Conservation (phyloP, 2,888 invertebrate species). For the Stenodera caucasica region DNA sequence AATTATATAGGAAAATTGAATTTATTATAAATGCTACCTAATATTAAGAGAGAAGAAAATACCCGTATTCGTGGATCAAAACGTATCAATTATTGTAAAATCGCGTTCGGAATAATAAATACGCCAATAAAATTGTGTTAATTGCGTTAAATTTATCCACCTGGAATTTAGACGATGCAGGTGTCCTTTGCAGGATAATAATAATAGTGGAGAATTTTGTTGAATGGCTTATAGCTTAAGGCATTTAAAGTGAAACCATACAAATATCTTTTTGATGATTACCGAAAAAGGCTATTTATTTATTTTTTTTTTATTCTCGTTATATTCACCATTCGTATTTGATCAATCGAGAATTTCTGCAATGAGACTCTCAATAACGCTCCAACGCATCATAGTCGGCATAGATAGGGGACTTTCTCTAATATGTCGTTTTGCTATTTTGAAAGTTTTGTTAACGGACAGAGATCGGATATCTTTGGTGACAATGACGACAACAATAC, state of each 20-base stretch:
- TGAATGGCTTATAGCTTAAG: constrained; percentile 8
- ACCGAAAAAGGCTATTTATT: constrained; percentile 7
- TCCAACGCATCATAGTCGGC: background rate
- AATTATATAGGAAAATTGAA: too few species aligned
- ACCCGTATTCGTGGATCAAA: background rate
- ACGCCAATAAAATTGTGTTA: background rate
- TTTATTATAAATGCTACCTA: too few species aligned
- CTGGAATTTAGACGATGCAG: background rate
- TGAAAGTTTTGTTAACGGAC: constrained; percentile 39
- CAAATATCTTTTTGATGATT: constrained; percentile 30
- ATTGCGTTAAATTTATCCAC: background rate
- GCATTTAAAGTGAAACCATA: constrained; percentile 42
- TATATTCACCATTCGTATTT: constrained; percentile 38
- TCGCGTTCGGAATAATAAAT: background rate
- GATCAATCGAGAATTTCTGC: constrained; percentile 45
- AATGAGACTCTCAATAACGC: constrained; percentile 19
- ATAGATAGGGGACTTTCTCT: constrained; percentile 7
- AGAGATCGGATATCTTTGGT: constrained; percentile 46
- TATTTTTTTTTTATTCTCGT: too few species aligned
- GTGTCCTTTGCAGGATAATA: constrained; percentile 4
- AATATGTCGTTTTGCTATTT: constrained; percentile 36
- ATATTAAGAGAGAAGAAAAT: too few species aligned
- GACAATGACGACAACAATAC: constrained; percentile 46
- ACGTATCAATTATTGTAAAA: background rate
- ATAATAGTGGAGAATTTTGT: background rate